Base-by-base conservation (phyloP, 2,888 invertebrate genomes). In the Acrobasis consociella region DNA sequence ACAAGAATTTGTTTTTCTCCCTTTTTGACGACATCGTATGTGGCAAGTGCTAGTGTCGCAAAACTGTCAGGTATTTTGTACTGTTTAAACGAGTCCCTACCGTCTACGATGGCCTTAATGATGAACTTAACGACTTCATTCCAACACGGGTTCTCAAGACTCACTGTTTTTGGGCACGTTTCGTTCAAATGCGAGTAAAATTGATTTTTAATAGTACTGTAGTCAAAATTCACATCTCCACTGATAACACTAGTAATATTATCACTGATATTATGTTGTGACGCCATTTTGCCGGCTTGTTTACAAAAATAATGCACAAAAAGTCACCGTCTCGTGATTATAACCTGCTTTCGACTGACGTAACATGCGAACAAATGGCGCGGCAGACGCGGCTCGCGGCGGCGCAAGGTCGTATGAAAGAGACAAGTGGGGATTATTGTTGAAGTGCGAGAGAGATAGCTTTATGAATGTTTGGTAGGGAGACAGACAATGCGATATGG, bases 231-330 rank as follows among this genome's bases (percentile, higher is more conserved):
- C 15, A 3, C 15, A 13, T n/a, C n/a, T 53, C 15, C n/a, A 37
- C 37, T 52, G 31, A 13, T 31, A 52, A 31, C 9, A 55, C 11
- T 46, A 46, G 15, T 11, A 9, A 9, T 16, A 9, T 16, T 56
- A 22, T 56, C 22, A 56, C 2, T 13, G 39, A 15, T 5, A 22
- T 13, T 9, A 42, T 42, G 8, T 5, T 53, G 15, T 11, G 16
- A 16, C 11, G 15, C 55, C 55, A 55, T 55, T 39, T 55, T 38
- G 15, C 53, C 38, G 11, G 55, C 39, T 31, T 13, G 52, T 52
- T 31, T 11, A 51, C 31, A 51, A 51, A 17, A 42, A 42, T 5
- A 13, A 42, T 2, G 13, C 42, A 42, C 42, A 13, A 13, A 2
- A 3, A 2, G 13, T 10, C 42, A 11, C 11, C 13, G 42, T 11